These are phyloP conservation scores for Nineta flava DNA, from an alignment of 2,888 invertebrate genomes.

Conservation along the genomic window DNA sequence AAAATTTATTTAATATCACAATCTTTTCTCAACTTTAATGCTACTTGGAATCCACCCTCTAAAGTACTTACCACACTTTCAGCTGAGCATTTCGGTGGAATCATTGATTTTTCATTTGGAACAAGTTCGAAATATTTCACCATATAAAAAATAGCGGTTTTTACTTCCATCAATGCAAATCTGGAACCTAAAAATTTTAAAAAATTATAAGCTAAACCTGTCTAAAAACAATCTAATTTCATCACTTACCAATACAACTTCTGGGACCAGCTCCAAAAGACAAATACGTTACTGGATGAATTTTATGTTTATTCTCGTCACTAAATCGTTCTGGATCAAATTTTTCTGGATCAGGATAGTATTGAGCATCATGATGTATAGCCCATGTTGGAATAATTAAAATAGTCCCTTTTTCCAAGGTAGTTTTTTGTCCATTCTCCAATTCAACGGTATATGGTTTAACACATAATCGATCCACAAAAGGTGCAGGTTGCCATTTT, in stretches of 20 bases:
- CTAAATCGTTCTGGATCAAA: conserved; percentile 39
- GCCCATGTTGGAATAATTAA: conserved; percentile 32
- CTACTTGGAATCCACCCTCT: no score
- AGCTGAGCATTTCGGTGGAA: no score
- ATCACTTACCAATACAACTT: conserved; percentile 24
- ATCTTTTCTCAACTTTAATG: no score
- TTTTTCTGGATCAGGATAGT: conserved; percentile 35
- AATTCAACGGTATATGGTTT: conserved; percentile 31
- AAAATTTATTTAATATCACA: no score
- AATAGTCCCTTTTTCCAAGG: conserved; percentile 29
- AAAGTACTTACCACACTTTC: no score
- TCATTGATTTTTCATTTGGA: neutral
- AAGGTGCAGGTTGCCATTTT: conserved; percentile 29
- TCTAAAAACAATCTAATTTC: no score
- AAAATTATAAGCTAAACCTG: no score
- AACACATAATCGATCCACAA: conserved; percentile 31
- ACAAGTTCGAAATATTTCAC: no score
- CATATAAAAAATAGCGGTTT: conserved; percentile 1
- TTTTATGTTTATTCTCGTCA: conserved; percentile 32
- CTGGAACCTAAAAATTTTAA: conserved; percentile 3
- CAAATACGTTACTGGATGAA: conserved; percentile 32
- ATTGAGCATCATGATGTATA: conserved; percentile 36
- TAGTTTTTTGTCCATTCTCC: conserved; percentile 14
- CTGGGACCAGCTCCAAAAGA: conserved; percentile 34
- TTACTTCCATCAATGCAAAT: conserved; percentile 5